phyloP scores from a whole-genome alignment of 2,113 vertebrate species.

The Catharus minimus region DNA sequence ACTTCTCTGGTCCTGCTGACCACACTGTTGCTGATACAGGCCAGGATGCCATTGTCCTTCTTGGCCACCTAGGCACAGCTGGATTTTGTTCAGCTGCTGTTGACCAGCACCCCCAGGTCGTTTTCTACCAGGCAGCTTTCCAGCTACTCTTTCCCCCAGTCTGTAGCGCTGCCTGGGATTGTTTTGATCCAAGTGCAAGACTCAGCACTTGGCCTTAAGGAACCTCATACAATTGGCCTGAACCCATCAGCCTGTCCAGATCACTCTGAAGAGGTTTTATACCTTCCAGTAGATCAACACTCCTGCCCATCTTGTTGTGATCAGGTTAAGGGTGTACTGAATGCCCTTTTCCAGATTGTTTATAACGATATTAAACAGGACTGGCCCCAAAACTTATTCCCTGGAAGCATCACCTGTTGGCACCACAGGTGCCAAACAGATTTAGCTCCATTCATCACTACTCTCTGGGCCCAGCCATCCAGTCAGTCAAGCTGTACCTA shows the following conservation, averaged over 20 bases:
- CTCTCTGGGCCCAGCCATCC: background rate
- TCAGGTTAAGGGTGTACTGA: background rate
- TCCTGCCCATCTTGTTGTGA: background rate
- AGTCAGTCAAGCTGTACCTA: background rate
- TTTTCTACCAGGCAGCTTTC: background rate
- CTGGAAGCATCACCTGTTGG: background rate
- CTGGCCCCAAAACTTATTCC: background rate
- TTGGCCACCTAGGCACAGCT: background rate
- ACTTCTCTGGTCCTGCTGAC: background rate
- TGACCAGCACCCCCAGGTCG: background rate
- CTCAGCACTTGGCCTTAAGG: background rate
- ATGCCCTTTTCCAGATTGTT: background rate
- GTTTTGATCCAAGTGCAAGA: background rate
- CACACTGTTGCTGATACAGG: background rate
- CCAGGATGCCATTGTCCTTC: too few relatives aligned
- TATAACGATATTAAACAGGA: background rate
- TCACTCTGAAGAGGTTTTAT: background rate
- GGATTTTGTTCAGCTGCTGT: background rate
- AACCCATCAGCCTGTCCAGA: background rate
- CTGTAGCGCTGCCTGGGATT: accelerated
- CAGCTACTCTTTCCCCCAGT: background rate
- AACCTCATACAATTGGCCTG: too few relatives aligned
- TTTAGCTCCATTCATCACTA: background rate
- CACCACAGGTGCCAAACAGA: background rate
- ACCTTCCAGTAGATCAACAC: background rate